Percentiles rank a stretch among this genome's conserved stretches.
These are phyloP conservation scores for Brachyrhaphis roseni DNA, from an alignment of 2,797 vertebrate species.

Conservation along the genomic window DNA sequence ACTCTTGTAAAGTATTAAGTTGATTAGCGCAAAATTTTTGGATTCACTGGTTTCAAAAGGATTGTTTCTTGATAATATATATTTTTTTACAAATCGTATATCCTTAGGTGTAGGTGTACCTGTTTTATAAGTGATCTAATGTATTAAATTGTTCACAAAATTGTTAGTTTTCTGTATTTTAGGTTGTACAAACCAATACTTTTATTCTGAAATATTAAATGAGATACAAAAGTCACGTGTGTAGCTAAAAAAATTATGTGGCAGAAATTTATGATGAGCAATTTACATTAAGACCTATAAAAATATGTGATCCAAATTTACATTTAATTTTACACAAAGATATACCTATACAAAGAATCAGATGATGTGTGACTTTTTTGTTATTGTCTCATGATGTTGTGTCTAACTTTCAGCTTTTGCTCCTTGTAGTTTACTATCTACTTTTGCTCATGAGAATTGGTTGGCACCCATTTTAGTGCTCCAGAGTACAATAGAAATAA, in stretches of 20 bases:
- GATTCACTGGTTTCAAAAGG: not conserved
- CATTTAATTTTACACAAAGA: not conserved
- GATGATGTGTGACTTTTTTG: not conserved
- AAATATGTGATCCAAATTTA: not conserved
- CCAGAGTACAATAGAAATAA: not conserved
- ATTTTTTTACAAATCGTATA: no score
- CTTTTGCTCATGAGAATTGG: not conserved
- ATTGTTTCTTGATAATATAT: not conserved
- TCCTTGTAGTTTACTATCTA: not conserved
- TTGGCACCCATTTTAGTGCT: not conserved
- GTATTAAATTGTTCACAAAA: not conserved
- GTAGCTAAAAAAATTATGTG: not conserved
- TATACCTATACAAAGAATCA: not conserved
- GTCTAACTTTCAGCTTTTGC: not conserved
- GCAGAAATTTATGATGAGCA: not conserved
- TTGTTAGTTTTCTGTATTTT: not conserved
- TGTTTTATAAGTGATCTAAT: not conserved
- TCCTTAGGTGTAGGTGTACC: not conserved
- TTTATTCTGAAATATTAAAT: not conserved
- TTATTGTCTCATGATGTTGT: not conserved
- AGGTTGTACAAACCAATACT: not conserved
- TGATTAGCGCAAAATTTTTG: not conserved
- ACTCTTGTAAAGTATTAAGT: not conserved
- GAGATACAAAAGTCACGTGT: not conserved
- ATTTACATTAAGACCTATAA: not conserved